Percentiles rank a stretch among this genome's conserved stretches.
Conservation (phyloP, 2,888 invertebrate genomes). For the Spisula solida region DNA sequence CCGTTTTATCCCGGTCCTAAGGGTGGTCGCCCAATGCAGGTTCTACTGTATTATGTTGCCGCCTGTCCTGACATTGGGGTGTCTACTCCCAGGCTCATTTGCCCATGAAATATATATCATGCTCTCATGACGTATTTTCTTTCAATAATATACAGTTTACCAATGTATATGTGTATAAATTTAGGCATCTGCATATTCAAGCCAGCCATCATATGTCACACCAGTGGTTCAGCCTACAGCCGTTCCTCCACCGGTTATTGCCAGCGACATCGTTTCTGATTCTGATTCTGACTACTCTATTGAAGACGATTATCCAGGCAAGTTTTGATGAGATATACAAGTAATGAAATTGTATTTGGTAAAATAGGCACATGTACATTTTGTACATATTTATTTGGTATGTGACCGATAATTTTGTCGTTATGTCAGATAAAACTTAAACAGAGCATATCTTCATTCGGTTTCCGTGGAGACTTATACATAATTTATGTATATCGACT, state of each 20-base stretch:
- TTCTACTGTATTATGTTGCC: too few relatives aligned
- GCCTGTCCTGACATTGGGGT: too few relatives aligned
- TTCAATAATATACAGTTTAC: background rate
- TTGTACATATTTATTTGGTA: background rate
- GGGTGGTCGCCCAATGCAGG: too few relatives aligned
- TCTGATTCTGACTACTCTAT: constrained; percentile 20
- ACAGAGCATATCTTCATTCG: too few relatives aligned
- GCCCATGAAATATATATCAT: too few relatives aligned
- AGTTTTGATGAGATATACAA: background rate
- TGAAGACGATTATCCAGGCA: constrained; percentile 8
- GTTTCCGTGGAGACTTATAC: too few relatives aligned
- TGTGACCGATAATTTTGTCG: too few relatives aligned
- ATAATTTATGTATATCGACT: too few relatives aligned
- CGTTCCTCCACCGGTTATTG: background rate
- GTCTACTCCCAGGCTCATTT: too few relatives aligned
- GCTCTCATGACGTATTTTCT: background rate
- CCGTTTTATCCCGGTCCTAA: too few relatives aligned
- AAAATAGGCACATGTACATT: too few relatives aligned
- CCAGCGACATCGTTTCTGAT: background rate
- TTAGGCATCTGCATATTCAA: background rate
- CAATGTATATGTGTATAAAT: background rate
- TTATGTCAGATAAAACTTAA: too few relatives aligned
- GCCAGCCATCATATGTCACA: background rate
- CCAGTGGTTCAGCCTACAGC: background rate
- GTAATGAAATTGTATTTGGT: background rate